phyloP scores from a whole-genome alignment of 2,797 vertebrate species.

The Argya squamiceps region DNA sequence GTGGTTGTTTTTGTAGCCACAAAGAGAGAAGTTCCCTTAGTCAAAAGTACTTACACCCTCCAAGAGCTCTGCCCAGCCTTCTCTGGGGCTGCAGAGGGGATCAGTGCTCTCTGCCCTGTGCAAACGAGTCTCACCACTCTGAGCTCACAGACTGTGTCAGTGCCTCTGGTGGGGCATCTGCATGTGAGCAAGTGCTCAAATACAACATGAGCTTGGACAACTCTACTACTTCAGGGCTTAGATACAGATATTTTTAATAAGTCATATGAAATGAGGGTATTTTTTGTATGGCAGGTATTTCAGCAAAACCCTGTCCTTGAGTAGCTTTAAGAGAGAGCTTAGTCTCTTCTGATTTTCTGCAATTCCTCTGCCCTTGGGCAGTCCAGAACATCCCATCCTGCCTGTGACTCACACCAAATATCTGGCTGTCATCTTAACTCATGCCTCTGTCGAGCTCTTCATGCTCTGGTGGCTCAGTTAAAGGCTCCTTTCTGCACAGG shows the following conservation, averaged over 20 bases:
- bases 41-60: background rate
- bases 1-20: background rate
- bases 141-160: background rate
- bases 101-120: background rate
- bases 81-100: background rate
- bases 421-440: background rate
- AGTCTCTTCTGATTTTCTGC: background rate
- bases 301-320: background rate
- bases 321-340: background rate
- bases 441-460: background rate
- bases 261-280: background rate
- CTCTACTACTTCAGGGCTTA: background rate
- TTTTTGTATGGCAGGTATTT: background rate
- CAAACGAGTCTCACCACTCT: background rate
- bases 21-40: background rate
- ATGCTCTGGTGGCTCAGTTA: background rate
- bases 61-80: background rate
- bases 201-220: background rate
- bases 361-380: background rate
- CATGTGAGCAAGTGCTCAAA: background rate
- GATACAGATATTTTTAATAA: background rate
- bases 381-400: background rate
- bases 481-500: background rate
- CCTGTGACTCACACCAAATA: background rate
- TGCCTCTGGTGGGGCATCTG: background rate